Percentiles rank a stretch among this genome's conserved stretches.
Conservation (phyloP, 2,113 vertebrate species). For the Manacus vitellinus region DNA sequence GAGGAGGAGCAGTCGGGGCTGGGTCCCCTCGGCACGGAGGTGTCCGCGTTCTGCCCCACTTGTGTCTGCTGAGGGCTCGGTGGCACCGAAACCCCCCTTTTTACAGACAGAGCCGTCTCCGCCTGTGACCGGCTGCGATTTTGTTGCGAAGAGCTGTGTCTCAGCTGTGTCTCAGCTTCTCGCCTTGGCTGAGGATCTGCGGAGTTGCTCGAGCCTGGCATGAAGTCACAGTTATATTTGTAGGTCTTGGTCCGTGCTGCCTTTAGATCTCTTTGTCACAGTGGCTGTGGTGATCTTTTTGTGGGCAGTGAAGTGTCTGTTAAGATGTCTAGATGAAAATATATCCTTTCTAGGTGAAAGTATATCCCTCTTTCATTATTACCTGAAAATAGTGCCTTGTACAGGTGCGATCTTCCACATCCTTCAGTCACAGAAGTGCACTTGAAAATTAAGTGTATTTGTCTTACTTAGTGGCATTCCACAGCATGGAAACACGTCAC, state of each 20-base stretch:
- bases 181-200: not conserved
- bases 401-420: not conserved
- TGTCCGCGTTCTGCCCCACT: rapidly evolving
- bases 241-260: not conserved
- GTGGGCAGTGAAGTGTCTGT: not conserved
- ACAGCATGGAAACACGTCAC: rapidly evolving
- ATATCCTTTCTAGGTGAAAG: not conserved
- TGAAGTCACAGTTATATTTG: not conserved
- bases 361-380: not conserved
- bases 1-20: rapidly evolving
- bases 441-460: not conserved
- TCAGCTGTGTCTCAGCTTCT: not conserved
- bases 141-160: not conserved
- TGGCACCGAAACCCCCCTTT: not conserved
- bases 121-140: too few relatives aligned
- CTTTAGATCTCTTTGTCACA: not conserved
- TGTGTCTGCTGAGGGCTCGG: not conserved
- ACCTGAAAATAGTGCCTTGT: rapidly evolving
- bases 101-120: not conserved
- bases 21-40: rapidly evolving
- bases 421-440: not conserved
- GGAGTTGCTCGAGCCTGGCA: not conserved
- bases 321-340: not conserved
- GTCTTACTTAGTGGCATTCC: not conserved
- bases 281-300: not conserved